Evolutionary conservation across 1,140 invertebrate genomes (phyloP), one percentile per base, ranked within the genome.

Genomic region (Zaprionus davidi): DNA sequence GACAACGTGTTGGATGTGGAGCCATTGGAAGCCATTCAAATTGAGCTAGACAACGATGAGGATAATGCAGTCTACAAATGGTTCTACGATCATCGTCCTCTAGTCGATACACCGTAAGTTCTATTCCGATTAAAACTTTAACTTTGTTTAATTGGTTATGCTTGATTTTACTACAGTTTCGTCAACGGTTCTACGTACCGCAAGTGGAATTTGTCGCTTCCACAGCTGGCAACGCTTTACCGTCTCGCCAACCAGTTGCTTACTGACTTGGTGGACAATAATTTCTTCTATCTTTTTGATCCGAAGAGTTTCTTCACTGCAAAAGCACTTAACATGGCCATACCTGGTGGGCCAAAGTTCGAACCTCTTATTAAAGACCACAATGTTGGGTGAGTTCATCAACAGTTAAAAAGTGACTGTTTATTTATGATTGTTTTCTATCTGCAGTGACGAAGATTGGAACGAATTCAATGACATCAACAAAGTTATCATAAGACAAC

Each of bases 381-480:
- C 78, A 99, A 98, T 92, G 96, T 97, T 74, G 97, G 96, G 96
- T 97, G 94, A 94, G 94, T 13, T 4, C 3, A n/a, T 7, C 7
- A 2, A 0, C 4, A 5, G 22, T 3, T 49, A 9, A 9, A n/a
- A 22, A 5, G 0, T 55, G 5, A 1, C 0, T 53, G 26, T 64
- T 13, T 34, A 38, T 22, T 55, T 55, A 20, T 26, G 6, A 41
- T 34, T 3, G 15, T 17, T 72, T 12, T 46, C 12, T 28, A 11
- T 24, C 22, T 94, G 41, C 81, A 97, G 97, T 13, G 99, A 99
- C 94, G 99, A 99, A 94, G 99, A 99, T 93, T 99, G 99, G 99
- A 99, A 99, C 94, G 99, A 99, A 93, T 99, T 99, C 90, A 99
- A 99, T 94, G 99, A 99, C 92, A 99, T 99, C 62, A 99, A 99